Base-by-base conservation (phyloP, 2,797 vertebrate species). In the Glossophaga mutica region DNA sequence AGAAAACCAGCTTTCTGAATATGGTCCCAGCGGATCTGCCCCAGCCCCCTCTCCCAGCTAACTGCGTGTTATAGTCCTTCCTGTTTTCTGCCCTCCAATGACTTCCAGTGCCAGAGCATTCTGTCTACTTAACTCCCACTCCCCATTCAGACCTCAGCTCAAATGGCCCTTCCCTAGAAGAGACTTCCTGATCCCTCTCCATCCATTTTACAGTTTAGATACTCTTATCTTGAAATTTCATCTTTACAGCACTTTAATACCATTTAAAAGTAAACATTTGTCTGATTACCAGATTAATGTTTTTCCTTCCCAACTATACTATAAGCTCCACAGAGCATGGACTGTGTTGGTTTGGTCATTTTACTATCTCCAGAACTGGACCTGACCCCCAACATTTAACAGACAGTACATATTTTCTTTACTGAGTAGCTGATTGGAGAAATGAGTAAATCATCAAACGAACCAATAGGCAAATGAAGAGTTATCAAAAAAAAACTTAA, bases 401-500 rank as follows among this genome's bases (percentile, higher is more conserved):
- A 59, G 42, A 55, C 6, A 32, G 37, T 62, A 44, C 18, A 29
- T 78, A 62, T 82, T 50, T 82, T 78, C 15, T 79, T 70, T 94
- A 46, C 26, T 65, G 4, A 3, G 24, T 55, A 29, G 22, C 37
- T 86, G 32, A 14, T 48, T 74, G 9, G 37, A 55, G 68, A 46
- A 73, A 57, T 46, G 19, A 91, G 62, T 81, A 32, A 92, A n/a
- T 8, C 39, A 78, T 42, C 77, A 92, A 91, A 55, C 37, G 55
- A 92, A 92, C 21, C 50, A 85, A 73, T 9, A 73, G 83, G 32
- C 24, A 96, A 83, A 87, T 26, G 29, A 88, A 96, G n/a, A 90
- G 5, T 37, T 26, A 78, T 15, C 6, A 11, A 15, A 57, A 22
- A 34, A 77, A 16, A 32, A 21, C 9, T 26, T 48, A 82, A 77